Conservation (phyloP, 2,113 vertebrate species). For the Pituophis catenifer region DNA sequence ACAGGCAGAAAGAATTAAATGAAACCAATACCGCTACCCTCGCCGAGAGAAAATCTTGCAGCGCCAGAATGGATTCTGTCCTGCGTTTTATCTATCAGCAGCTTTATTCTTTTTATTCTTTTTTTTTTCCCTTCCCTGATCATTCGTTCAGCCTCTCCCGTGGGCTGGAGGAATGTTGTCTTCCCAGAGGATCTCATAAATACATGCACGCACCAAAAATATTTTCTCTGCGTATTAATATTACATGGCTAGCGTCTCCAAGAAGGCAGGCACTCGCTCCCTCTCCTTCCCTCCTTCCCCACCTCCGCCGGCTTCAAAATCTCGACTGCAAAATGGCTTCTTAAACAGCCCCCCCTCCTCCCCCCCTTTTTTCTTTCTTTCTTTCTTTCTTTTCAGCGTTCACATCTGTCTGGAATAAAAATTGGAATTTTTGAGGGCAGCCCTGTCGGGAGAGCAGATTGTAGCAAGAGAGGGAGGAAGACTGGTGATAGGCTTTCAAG, state of each 20-base stretch:
- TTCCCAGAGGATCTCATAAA: constrained; percentile 66
- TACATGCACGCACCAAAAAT: constrained; percentile 62
- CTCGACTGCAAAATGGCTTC: constrained; percentile 58
- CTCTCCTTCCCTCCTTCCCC: background rate
- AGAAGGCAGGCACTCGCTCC: constrained; percentile 32
- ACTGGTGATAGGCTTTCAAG: background rate
- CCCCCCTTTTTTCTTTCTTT: background rate
- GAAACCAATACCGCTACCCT: constrained; percentile 64
- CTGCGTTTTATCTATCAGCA: constrained; percentile 60
- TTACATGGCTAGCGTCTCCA: constrained; percentile 60
- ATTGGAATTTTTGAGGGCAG: constrained; percentile 62
- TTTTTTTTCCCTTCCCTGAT: background rate
- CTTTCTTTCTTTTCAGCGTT: constrained; percentile 51
- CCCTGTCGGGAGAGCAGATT: constrained; percentile 4
- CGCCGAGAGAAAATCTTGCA: constrained; percentile 44
- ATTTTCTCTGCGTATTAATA: constrained; percentile 63
- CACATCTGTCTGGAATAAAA: constrained; percentile 67
- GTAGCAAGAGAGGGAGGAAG: background rate
- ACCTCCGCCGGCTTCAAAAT: background rate
- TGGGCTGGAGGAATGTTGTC: constrained; percentile 49
- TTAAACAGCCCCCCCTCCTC: constrained; percentile 25
- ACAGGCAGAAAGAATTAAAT: constrained; percentile 81
- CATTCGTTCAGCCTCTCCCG: constrained; percentile 57
- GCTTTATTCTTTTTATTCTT: background rate
- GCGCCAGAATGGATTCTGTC: constrained; percentile 30